Conservation (phyloP, 2,113 vertebrate species). For the Tetrao urogallus region DNA sequence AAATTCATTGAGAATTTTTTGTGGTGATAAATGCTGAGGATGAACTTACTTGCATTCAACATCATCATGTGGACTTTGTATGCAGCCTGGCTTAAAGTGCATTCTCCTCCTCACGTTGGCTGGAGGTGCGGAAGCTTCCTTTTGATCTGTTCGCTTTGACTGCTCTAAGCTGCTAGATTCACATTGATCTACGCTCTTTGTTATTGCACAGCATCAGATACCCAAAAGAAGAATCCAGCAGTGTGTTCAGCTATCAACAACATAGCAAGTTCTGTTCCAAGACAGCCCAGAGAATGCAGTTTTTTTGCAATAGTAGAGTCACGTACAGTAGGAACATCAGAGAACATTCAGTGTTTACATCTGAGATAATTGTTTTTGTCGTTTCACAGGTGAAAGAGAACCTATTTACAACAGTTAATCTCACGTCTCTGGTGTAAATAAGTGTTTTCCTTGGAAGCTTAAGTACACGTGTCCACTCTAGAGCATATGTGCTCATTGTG, state of each 20-base stretch:
- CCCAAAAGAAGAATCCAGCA: not conserved
- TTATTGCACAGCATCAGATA: not conserved
- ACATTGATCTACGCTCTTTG: not conserved
- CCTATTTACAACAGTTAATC: not conserved
- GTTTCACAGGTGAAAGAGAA: not conserved
- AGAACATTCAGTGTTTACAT: not conserved
- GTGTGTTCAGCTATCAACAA: not conserved
- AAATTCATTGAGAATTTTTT: not conserved
- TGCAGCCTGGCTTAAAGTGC: not conserved
- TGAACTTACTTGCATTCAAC: not conserved
- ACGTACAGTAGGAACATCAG: not conserved
- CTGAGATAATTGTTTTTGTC: not conserved
- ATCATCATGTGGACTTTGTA: not conserved
- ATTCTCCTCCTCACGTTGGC: not conserved
- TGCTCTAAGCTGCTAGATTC: not conserved
- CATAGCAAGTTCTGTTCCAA: not conserved
- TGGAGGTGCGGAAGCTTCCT: not conserved
- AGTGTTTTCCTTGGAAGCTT: not conserved
- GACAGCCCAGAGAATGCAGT: not conserved
- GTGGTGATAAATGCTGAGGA: not conserved
- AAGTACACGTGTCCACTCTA: accelerated
- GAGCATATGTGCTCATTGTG: accelerated
- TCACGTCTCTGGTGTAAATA: not conserved
- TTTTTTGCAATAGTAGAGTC: not conserved
- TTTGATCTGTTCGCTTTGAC: not conserved